phyloP scores from a whole-genome alignment of 2,797 vertebrate genomes.

The Rallus crepitans region DNA sequence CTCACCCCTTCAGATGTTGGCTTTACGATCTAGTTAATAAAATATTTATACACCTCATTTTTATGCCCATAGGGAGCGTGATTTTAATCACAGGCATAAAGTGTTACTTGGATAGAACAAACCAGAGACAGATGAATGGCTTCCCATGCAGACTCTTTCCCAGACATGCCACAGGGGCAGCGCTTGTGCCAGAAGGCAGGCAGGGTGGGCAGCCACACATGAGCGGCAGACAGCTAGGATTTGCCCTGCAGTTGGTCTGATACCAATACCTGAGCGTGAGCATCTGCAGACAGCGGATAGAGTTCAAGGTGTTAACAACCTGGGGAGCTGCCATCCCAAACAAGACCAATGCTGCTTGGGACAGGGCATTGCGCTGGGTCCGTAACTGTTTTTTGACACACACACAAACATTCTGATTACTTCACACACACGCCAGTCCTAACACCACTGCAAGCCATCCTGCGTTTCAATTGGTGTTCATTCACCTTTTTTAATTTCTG shows the following conservation, averaged over 20 bases:
- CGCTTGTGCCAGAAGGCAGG: background rate
- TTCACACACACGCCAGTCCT: background rate
- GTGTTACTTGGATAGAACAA: background rate
- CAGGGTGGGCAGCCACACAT: background rate
- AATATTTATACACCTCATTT: conserved; percentile 43
- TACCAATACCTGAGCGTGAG: background rate
- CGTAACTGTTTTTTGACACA: background rate
- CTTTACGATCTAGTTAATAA: conserved; percentile 22
- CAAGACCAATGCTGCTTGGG: background rate
- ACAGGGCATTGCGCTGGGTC: background rate
- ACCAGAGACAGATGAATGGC: background rate
- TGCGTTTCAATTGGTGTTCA: background rate
- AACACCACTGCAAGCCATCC: background rate
- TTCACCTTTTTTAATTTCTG: background rate
- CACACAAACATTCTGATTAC: background rate
- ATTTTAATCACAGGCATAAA: background rate
- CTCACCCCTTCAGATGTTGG: background rate
- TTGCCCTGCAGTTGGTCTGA: background rate
- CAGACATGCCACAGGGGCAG: background rate
- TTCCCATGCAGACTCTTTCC: background rate
- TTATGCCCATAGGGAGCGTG: background rate
- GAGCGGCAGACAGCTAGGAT: background rate
- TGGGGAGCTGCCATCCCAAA: background rate
- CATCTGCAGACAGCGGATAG: background rate
- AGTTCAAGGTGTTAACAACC: background rate